Conservation (phyloP, 2,113 vertebrate species). For the Falco punctatus region DNA sequence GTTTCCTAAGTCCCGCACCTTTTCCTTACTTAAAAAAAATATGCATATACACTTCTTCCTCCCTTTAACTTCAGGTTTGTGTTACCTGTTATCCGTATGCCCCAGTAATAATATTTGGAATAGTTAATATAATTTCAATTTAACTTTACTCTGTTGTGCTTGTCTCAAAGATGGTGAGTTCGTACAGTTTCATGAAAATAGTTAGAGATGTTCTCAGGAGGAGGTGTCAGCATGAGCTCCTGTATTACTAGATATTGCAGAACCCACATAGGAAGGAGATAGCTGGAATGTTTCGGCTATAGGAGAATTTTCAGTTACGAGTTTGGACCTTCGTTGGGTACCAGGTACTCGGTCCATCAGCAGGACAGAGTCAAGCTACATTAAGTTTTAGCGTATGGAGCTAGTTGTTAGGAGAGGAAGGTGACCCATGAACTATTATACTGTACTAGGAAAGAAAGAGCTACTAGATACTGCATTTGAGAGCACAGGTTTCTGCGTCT, state of each 20-base stretch:
- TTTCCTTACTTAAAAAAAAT: neutral
- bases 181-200: neutral
- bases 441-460: neutral
- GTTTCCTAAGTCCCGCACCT: fast-evolving
- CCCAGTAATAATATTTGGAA: neutral
- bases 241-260: neutral
- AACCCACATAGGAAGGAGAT: neutral
- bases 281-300: neutral
- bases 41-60: fast-evolving
- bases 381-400: neutral
- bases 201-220: neutral
- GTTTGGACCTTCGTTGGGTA: neutral
- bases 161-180: no score
- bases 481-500: neutral
- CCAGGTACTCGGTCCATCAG: neutral
- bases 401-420: neutral
- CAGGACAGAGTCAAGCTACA: neutral
- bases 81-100: neutral
- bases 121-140: neutral
- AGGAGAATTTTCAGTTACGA: neutral
- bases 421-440: neutral
- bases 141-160: neutral
- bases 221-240: neutral
- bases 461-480: neutral
- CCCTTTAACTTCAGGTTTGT: neutral